Evolutionary conservation across 1,140 invertebrate species (phyloP), one percentile per base, ranked within the genome.

Genomic region (Centruroides sculpturatus): DNA sequence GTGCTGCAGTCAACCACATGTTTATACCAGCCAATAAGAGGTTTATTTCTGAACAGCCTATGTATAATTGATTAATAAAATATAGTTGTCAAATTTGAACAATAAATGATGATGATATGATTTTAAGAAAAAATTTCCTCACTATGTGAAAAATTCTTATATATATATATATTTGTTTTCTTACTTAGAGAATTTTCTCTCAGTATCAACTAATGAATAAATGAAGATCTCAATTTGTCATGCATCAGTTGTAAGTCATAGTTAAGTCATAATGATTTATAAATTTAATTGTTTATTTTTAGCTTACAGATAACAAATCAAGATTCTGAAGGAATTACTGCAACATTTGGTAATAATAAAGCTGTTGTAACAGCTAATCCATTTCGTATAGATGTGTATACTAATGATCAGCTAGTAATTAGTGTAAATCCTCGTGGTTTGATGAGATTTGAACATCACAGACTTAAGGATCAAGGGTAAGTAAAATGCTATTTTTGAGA

Each of bases 401-500:
- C 84, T 62, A 74, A 79, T 58, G 82, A 86, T 55, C 78, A 85
- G 34, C 77, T 91, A 4, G 83, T 89, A 0, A 80, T 92, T 35
- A 84, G 86, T 55, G 77, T 89, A 4, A 99, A 99, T 79, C 84
- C 88, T 23, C 83, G 88, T 68, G 86, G 86, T 50, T 81, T 97
- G 54, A 81, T 98, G 70, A 83, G 89, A 67, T 91, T 98, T 73
- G 96, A 99, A 73, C 92, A 97, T 67, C 78, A 87, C 56, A 77
- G 89, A 62, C 74, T 74, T n/a, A 91, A 86, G 73, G 73, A 78
- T 52, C 72, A 78, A 68, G 69, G 70, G 80, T 80, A 76, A 76
- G 74, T 59, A 51, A 59, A 47, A 57, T 55, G 11, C 23, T 50
- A 54, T 35, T n/a, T 35, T 11, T 55, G 12, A 12, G 41, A 41